Percentiles rank a stretch among this genome's conserved stretches.
Evolutionary conservation across 2,888 invertebrate species (phyloP).

Genomic region (Mantis religiosa): DNA sequence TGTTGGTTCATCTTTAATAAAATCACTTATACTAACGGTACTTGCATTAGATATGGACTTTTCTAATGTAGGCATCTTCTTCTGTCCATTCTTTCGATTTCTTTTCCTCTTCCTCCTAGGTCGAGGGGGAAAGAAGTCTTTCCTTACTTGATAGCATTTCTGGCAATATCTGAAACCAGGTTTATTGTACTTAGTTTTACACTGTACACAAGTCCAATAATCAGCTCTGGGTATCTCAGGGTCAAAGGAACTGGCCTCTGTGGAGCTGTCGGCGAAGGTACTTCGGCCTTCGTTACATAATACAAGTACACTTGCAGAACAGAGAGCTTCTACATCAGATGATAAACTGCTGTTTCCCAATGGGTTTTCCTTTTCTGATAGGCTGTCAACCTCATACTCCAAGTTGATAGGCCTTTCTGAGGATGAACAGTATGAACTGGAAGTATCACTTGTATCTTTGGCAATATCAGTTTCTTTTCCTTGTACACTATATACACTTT

Average conservation of each 20-base stretch:
- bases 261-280: slow-evolving; percentile 29
- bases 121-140: slow-evolving; percentile 3
- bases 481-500: not conserved
- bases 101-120: not conserved
- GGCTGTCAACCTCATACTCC: slow-evolving; percentile 54
- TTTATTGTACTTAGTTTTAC: slow-evolving; percentile 55
- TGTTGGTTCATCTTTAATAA: not conserved
- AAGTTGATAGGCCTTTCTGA: slow-evolving; percentile 39
- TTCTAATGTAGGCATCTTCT: not conserved
- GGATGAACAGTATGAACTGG: slow-evolving; percentile 35
- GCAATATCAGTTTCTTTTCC: slow-evolving; percentile 43
- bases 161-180: slow-evolving; percentile 64
- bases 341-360: slow-evolving; percentile 44
- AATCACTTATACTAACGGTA: not conserved
- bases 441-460: slow-evolving; percentile 54
- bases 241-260: slow-evolving; percentile 33
- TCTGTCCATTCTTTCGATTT: not conserved
- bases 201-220: slow-evolving; percentile 63
- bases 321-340: slow-evolving; percentile 48
- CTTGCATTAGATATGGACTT: not conserved
- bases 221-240: slow-evolving; percentile 54
- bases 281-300: slow-evolving; percentile 7
- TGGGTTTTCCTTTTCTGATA: slow-evolving; percentile 46
- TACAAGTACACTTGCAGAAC: not conserved
- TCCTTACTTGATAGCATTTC: slow-evolving; percentile 52